Percentiles rank a stretch among this genome's conserved stretches.
Conservation (phyloP, 2,888 invertebrate species). For the Bembecia ichneumoniformis region DNA sequence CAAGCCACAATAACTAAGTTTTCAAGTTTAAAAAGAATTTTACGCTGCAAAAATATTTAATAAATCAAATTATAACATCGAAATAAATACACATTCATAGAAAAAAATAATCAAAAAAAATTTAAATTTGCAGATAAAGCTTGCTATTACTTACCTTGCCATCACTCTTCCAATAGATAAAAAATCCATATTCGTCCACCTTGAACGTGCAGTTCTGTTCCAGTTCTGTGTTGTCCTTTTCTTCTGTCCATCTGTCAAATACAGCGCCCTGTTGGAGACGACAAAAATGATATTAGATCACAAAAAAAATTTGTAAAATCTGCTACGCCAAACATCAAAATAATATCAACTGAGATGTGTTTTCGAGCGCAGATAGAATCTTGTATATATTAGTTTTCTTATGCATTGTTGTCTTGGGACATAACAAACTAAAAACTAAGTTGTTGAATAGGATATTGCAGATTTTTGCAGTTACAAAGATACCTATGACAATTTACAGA, state of each 20-base stretch:
- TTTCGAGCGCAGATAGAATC: too few relatives aligned
- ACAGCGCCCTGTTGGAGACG: slow-evolving; percentile 76
- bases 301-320: slow-evolving; percentile 3
- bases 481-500: too few relatives aligned
- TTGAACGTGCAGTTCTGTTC: slow-evolving; percentile 92
- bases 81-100: not conserved
- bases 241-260: slow-evolving; percentile 99
- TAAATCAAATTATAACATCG: not conserved
- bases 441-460: too few relatives aligned
- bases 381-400: too few relatives aligned
- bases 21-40: too few relatives aligned
- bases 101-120: not conserved
- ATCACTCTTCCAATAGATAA: slow-evolving; percentile 98
- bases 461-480: too few relatives aligned
- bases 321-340: not conserved
- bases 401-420: too few relatives aligned
- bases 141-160: slow-evolving; percentile 77
- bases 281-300: not conserved
- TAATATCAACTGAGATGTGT: not conserved
- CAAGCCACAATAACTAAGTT: too few relatives aligned
- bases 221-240: slow-evolving; percentile 91
- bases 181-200: slow-evolving; percentile 98
- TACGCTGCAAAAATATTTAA: too few relatives aligned
- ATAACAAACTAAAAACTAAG: too few relatives aligned
- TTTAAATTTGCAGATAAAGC: too few relatives aligned